Base-by-base conservation (phyloP, 2,797 vertebrate genomes). In the Fringilla coelebs region DNA sequence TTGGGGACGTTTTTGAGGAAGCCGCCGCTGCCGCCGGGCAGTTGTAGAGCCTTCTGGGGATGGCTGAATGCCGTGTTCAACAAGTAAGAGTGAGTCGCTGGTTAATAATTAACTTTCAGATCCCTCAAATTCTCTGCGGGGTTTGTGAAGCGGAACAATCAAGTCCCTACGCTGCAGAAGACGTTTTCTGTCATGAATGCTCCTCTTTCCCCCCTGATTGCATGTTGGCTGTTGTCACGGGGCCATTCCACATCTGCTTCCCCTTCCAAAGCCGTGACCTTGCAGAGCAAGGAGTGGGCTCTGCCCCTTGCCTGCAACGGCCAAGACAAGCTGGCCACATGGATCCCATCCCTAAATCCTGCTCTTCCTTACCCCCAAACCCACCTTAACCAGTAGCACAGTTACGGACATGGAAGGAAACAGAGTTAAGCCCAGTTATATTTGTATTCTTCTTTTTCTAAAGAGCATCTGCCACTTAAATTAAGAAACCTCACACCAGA, bases 61-160 rank as follows among this genome's bases (percentile, higher is more conserved):
- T 99, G 99, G 99, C 97, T 99, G 90, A 99, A 99, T 61, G 98
- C 99, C 2, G 98, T 99, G 48, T 99, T 99, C 96, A 99, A 99
- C 98, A 99, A 98, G 99, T 99, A 97, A 98, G 98, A 25, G 62
- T 20, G 79, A 20, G 18, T 45, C 5, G 28, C 46, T 11, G 80
- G 21, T 63, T 51, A 3, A 9, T 17, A 2, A 46, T 21, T 49
- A 6, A 0, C 15, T 13, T 2, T 17, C 6, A 8, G 73, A 34
- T 7, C 40, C 36, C 6, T 4, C 3, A 3, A 8, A 18, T 3
- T 43, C 28, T 1, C 36, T 7, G n/a, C 7, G 31, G 4, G 4
- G 66, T 28, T 24, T 10, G 28, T 31, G 62, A 46, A 41, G 55
- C 17, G 13, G 31, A 19, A 28, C 24, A 7, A 0, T 5, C 3